Evolutionary conservation across 2,888 invertebrate genomes (phyloP), one percentile per base, ranked within the genome.

Genomic region (Apodemia duryi): DNA sequence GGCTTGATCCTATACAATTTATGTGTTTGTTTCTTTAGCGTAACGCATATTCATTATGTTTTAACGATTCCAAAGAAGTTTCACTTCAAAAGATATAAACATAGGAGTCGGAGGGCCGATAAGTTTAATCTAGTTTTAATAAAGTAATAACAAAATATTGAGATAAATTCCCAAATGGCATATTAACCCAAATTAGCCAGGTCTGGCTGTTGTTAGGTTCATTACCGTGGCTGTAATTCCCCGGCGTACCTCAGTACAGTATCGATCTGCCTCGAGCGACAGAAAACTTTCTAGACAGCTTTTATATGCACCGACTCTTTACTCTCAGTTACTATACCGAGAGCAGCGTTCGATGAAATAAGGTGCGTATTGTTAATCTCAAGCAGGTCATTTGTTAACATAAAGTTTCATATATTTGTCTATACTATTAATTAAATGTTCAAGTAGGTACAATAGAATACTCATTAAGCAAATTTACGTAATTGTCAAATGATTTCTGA

Each of bases 231-330:
- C 68, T 80, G 84, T 86, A 84, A 87, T 84, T 82, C 83, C 84
- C 82, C 78, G 78, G 82, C 80, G 83, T 80, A 82, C 84, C 82
- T 82, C 80, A 72, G 77, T 76, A 78, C 81, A 75, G 81, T 91
- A 91, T 91, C 88, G 91, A 91, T 89, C 91, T 79, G 70, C 76
- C 76, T 79, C 83, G 82, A 87, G 86, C 91, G 91, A 89, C 90
- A 91, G 88, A 89, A 91, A 92, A 92, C 91, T 92, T 92, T 92
- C 91, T 88, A 92, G 92, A 92, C 92, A 85, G 91, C 87, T 92
- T 92, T 92, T 92, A 92, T 92, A 91, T 92, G 92, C 91, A 91
- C 85, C 87, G 82, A 84, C 86, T 88, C 43, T 43, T 87, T 87
- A 83, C 81, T 43, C 81, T 43, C 81, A 77, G 82, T 80, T 62